phyloP scores from a whole-genome alignment of 2,888 invertebrate genomes.

The Sarcophaga caerulescens region DNA sequence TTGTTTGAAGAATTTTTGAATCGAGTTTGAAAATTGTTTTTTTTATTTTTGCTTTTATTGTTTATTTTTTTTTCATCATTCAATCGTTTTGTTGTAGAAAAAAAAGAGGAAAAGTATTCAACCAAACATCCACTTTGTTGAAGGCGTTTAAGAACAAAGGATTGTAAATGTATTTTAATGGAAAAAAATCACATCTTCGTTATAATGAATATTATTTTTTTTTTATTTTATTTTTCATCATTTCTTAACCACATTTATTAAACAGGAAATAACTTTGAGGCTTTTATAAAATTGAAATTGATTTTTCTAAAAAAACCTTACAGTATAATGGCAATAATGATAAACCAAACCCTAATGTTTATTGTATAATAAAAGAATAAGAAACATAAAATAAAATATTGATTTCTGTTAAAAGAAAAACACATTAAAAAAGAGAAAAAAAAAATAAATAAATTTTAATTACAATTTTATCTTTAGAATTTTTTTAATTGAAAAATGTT shows the following conservation, averaged over 20 bases:
- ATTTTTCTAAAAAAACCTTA: neutral
- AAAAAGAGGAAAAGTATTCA: neutral
- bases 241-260: neutral
- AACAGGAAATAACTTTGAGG: slow-evolving; percentile 23
- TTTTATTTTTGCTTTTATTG: neutral
- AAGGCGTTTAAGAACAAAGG: slow-evolving; percentile 41
- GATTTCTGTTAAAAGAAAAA: too few species aligned
- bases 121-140: slow-evolving; percentile 3
- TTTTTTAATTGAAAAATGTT: too few species aligned
- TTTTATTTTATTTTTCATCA: neutral
- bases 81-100: neutral
- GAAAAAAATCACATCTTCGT: neutral
- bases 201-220: neutral
- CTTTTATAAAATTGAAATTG: neutral
- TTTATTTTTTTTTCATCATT: neutral
- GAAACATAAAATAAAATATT: too few species aligned
- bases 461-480: too few species aligned
- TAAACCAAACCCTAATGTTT: too few species aligned
- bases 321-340: too few species aligned
- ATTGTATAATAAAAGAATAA: too few species aligned
- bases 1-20: slow-evolving; percentile 27
- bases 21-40: slow-evolving; percentile 2
- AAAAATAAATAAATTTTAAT: too few species aligned
- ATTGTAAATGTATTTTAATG: slow-evolving; percentile 2
- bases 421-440: too few species aligned